Base-by-base conservation (phyloP, 2,113 vertebrate species). In the Anarhynchus alexandrinus region DNA sequence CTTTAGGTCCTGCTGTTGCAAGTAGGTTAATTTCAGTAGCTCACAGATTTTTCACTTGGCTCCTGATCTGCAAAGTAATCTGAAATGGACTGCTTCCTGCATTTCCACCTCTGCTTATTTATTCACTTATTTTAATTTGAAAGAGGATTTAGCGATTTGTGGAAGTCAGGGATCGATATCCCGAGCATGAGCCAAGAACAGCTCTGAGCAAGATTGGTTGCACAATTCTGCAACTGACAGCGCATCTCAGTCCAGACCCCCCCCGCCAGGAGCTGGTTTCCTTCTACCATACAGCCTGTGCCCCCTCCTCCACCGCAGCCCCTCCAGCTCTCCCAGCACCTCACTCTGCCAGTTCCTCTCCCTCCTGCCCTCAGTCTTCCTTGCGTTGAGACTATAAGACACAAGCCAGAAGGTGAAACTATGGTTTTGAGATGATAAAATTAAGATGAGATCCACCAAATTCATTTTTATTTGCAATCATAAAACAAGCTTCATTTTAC, bases 401-500 rank as follows among this genome's bases (percentile, higher is more conserved):
- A 74, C 25, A 86, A 89, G 85, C 77, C 87, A 95, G 91, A 91
- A 95, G 94, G 73, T 82, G 51, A 92, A 94, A 82, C 87, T 61
- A 30, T 61, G 52, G 66, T 57, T 91, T 93, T 82, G 77, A 91
- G 91, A 93, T 93, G 29, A 91, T 93, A 91, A 93, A 95, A 96
- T 90, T 69, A 93, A 78, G 93, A 90, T 86, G 87, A 96, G 91
- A 95, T 94, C 29, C 62, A 96, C 91, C 82, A 94, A 96, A 94
- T 95, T 91, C 93, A 94, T 90, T 93, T 96, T 96, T 93, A 97
- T 95, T 95, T 96, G 94, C 93, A 74, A 82, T 96, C 96, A 84
- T 96, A 98, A 98, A 96, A 86, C 81, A 97, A 90, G 82, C 78
- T 90, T 93, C 90, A 77, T 70, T 96, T 95, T 97, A 95, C 72